These are phyloP conservation scores for Egretta garzetta DNA, from an alignment of 2,113 vertebrate genomes.

Conservation along the genomic window DNA sequence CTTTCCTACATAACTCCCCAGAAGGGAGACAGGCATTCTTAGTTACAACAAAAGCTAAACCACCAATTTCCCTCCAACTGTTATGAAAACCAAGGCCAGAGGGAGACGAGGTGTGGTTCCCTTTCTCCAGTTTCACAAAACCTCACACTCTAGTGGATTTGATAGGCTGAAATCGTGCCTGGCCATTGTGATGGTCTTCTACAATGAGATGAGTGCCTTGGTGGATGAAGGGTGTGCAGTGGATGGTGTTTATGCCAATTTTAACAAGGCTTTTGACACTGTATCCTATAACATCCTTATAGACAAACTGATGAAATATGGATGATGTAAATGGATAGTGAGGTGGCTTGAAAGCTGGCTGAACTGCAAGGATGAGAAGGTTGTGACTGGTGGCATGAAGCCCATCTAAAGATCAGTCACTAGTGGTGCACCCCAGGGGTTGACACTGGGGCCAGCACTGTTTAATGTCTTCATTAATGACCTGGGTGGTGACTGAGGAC, in stretches of 20 bases:
- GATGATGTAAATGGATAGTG: background rate
- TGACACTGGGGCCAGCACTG: background rate
- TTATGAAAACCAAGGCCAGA: constrained; percentile 22
- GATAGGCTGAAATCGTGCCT: constrained; percentile 36
- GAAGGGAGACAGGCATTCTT: constrained; percentile 45
- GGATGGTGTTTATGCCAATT: background rate
- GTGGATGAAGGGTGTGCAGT: background rate
- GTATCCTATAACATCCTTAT: background rate
- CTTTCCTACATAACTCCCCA: constrained; percentile 36
- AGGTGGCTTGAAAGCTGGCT: background rate
- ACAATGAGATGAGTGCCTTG: background rate
- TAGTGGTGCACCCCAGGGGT: background rate
- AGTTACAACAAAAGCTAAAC: constrained; percentile 41
- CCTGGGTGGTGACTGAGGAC: background rate
- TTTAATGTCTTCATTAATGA: background rate
- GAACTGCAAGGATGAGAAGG: background rate
- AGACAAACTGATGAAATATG: background rate
- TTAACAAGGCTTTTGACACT: background rate
- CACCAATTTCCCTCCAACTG: constrained; percentile 25
- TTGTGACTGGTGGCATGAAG: background rate
- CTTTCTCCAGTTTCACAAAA: constrained; percentile 55
- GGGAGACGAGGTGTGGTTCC: constrained; percentile 2
- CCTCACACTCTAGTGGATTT: constrained; percentile 10
- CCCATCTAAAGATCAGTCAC: background rate
- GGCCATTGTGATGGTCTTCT: background rate